These are phyloP conservation scores for Tyrannus savana DNA, from an alignment of 2,113 vertebrate genomes.

Conservation along the genomic window DNA sequence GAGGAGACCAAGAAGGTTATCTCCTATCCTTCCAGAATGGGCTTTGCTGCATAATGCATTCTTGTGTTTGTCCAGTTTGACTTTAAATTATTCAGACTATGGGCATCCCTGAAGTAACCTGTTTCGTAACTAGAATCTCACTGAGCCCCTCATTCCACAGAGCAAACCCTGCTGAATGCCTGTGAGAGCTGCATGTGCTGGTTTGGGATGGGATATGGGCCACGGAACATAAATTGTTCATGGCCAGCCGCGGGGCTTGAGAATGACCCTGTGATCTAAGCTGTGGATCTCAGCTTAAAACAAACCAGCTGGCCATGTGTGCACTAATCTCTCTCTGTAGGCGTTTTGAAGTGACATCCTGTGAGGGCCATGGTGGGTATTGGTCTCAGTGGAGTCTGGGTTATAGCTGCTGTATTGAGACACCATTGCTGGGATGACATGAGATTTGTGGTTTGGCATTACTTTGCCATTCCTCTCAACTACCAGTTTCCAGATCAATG, in stretches of 20 bases:
- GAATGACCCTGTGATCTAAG: background rate
- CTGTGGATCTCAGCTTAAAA: background rate
- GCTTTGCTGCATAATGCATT: background rate
- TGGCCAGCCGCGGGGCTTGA: background rate
- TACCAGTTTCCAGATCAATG: background rate
- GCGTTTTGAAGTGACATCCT: background rate
- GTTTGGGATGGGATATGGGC: background rate
- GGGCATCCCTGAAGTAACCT: background rate
- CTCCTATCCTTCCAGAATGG: background rate
- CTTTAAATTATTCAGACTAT: constrained; percentile 20
- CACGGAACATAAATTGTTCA: background rate
- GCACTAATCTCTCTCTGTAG: background rate
- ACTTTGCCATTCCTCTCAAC: background rate
- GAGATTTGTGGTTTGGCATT: background rate
- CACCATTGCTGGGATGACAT: background rate
- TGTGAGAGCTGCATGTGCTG: background rate
- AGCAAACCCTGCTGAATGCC: background rate
- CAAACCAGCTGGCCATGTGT: background rate
- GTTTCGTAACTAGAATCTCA: background rate
- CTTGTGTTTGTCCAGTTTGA: constrained; percentile 18
- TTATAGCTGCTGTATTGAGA: background rate
- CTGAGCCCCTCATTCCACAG: background rate
- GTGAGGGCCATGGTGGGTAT: background rate
- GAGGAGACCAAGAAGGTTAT: background rate
- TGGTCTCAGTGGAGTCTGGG: background rate